Percentiles rank a stretch among this genome's conserved stretches.
Evolutionary conservation across 2,797 vertebrate species (phyloP).

Genomic region (Tokudaia tokunoshimensis): DNA sequence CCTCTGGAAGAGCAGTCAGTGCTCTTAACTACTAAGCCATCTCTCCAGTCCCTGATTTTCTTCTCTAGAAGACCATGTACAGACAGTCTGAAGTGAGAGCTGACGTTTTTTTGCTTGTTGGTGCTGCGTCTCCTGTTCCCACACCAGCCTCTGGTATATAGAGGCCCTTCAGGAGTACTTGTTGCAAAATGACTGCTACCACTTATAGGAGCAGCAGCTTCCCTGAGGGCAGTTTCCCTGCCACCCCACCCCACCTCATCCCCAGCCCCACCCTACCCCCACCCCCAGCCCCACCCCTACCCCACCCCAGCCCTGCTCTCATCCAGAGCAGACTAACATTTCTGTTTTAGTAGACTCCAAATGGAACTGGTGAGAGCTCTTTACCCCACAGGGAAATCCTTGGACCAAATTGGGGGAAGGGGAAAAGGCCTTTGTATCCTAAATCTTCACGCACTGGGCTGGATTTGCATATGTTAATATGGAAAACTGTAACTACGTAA

Average conservation of each 20-base stretch:
- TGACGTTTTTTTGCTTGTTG: neutral
- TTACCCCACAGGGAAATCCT: constrained; percentile 36
- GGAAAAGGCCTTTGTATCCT: constrained; percentile 57
- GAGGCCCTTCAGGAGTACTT: neutral
- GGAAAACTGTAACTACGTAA: constrained; percentile 73
- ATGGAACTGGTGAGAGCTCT: constrained; percentile 37
- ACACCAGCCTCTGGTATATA: neutral
- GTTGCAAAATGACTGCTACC: neutral
- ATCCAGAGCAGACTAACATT: neutral
- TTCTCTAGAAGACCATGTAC: neutral
- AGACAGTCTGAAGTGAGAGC: neutral
- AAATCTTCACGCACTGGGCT: neutral
- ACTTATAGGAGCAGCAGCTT: neutral
- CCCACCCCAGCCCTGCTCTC: neutral
- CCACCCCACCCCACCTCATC: no score
- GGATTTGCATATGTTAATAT: constrained; percentile 84
- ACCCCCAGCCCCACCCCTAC: no score
- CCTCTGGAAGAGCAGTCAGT: neutral
- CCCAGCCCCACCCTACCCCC: no score
- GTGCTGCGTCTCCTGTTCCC: neutral
- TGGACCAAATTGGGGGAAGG: neutral
- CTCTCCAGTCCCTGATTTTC: neutral
- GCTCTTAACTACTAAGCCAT: neutral
- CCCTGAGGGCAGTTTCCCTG: neutral
- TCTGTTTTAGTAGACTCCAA: constrained; percentile 30